Percentiles rank a stretch among this genome's conserved stretches.
Conservation (phyloP, 2,113 vertebrate species). For the Neogale vison region DNA sequence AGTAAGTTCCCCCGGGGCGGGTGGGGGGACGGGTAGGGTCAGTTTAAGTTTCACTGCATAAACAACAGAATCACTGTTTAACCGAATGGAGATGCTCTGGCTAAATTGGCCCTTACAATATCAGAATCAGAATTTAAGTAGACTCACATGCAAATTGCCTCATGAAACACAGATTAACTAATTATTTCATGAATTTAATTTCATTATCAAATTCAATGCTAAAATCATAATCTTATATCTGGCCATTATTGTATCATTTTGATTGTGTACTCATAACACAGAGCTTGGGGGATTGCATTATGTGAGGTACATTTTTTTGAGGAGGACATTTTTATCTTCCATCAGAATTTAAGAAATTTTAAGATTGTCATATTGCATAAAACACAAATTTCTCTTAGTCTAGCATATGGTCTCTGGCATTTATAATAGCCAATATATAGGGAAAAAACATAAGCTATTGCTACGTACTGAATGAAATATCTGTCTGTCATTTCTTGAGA, state of each 20-base stretch:
- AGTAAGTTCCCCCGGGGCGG: too few species aligned
- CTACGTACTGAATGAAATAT: neutral
- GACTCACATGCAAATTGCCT: neutral
- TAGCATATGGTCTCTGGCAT: neutral
- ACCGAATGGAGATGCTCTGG: too few species aligned
- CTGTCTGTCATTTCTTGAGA: neutral
- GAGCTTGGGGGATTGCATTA: neutral
- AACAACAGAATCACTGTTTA: too few species aligned
- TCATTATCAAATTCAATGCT: neutral
- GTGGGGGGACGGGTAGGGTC: too few species aligned
- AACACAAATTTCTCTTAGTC: neutral
- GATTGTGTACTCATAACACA: neutral
- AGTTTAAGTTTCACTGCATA: too few species aligned
- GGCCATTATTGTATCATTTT: neutral
- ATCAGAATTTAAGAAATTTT: neutral
- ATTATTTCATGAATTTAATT: neutral
- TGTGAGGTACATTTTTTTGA: neutral
- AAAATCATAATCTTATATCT: neutral
- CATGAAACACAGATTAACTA: neutral
- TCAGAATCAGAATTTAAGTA: neutral
- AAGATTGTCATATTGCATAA: neutral
- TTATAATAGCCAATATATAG: neutral
- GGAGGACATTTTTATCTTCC: neutral
- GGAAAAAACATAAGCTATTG: neutral
- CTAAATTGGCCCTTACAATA: neutral